Conservation (phyloP, 2,888 invertebrate genomes). For the Torymus tubicola region DNA sequence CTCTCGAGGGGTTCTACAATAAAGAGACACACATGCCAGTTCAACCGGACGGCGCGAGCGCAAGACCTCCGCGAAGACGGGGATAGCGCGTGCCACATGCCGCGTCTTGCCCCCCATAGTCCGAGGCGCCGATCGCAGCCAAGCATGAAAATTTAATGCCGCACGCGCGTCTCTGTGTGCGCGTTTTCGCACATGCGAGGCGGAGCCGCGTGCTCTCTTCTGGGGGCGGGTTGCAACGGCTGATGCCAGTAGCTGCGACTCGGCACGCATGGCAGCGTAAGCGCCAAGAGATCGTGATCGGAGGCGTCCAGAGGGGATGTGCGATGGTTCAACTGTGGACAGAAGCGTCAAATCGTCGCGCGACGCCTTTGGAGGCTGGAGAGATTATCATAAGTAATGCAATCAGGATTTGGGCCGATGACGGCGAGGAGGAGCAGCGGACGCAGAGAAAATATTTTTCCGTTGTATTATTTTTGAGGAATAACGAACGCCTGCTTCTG, state of each 20-base stretch:
- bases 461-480: too few species aligned
- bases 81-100: conserved; percentile 34
- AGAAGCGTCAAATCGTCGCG: background rate
- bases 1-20: too few species aligned
- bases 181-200: background rate
- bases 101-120: background rate
- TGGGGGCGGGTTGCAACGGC: background rate
- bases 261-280: too few species aligned
- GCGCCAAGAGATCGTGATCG: conserved; percentile 9
- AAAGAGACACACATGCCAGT: background rate
- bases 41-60: background rate
- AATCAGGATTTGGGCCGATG: conserved; percentile 10
- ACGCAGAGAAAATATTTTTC: too few species aligned
- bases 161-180: background rate
- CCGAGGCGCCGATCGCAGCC: conserved; percentile 2
- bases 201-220: background rate
- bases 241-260: too few species aligned
- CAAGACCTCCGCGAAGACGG: conserved; percentile 22
- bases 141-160: conserved; percentile 49
- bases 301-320: conserved; percentile 4
- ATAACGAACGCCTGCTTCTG: too few species aligned
- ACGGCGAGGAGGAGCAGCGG: too few species aligned
- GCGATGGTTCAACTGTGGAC: background rate
- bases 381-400: conserved; percentile 38
- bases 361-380: too few species aligned